A percentile compares a stretch with the other conserved stretches of the same genome.
Conservation (phyloP, 2,888 invertebrate species). For the Isoperla grammatica region DNA sequence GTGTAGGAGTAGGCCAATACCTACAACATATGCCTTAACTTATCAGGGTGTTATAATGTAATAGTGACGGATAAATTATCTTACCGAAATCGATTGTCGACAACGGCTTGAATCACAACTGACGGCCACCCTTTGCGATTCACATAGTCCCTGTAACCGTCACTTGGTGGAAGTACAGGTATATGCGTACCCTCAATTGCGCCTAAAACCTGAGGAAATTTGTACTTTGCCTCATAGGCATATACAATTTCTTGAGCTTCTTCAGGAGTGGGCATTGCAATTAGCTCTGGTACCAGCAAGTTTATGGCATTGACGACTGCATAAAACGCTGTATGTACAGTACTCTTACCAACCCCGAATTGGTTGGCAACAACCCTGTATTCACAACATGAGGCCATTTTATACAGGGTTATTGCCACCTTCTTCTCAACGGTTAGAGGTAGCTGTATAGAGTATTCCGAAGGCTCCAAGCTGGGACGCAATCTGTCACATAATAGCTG, state of each 20-base stretch:
- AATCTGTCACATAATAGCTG: not conserved
- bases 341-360: slow-evolving; percentile 15
- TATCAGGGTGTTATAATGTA: too few relatives aligned
- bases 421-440: slow-evolving; percentile 6
- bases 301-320: slow-evolving; percentile 35
- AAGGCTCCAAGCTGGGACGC: not conserved
- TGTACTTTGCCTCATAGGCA: not conserved
- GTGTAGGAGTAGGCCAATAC: too few relatives aligned
- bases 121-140: slow-evolving; percentile 34
- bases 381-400: slow-evolving; percentile 13
- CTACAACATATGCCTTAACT: too few relatives aligned
- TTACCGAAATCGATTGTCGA: slow-evolving; percentile 30
- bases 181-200: slow-evolving; percentile 35
- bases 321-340: slow-evolving; percentile 33
- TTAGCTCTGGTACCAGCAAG: slow-evolving; percentile 30
- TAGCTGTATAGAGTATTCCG: not conserved
- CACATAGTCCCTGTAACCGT: slow-evolving; percentile 31
- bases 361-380: too few relatives aligned
- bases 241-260: slow-evolving; percentile 32
- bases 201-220: slow-evolving; percentile 37
- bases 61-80: too few relatives aligned
- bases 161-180: slow-evolving; percentile 29
- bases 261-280: slow-evolving; percentile 34
- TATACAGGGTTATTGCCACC: slow-evolving; percentile 13
- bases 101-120: slow-evolving; percentile 30